These are phyloP conservation scores for Ceyx melanurus DNA, from an alignment of 2,113 vertebrate genomes.

Conservation along the genomic window DNA sequence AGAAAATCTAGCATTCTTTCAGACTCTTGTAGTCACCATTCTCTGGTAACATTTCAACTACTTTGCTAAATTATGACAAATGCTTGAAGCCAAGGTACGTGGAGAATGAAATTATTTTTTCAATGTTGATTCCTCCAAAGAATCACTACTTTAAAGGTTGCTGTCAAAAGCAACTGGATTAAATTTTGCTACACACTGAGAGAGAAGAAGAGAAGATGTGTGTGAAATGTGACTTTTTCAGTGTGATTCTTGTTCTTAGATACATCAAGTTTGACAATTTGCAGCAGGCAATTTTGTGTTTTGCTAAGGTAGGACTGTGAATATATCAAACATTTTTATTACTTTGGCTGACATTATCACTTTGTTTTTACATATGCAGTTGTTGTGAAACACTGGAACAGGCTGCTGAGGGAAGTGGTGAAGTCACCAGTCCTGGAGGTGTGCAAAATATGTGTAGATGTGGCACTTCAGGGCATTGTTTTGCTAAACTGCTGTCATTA, in stretches of 20 bases:
- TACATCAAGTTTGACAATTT: slow-evolving; percentile 16
- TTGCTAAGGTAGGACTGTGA: background rate
- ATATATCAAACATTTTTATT: background rate
- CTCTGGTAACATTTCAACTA: slow-evolving; percentile 60
- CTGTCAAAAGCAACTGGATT: slow-evolving; percentile 62
- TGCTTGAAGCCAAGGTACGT: slow-evolving; percentile 48
- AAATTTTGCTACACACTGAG: slow-evolving; percentile 48
- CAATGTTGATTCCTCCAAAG: slow-evolving; percentile 68
- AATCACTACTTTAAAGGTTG: slow-evolving; percentile 51
- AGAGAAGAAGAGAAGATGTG: background rate
- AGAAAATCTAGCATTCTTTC: slow-evolving; percentile 57
- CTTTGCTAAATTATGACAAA: slow-evolving; percentile 75
- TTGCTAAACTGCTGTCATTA: too few relatives aligned
- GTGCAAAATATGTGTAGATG: too few relatives aligned
- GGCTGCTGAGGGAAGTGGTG: too few relatives aligned
- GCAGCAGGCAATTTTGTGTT: background rate
- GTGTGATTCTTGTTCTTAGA: background rate
- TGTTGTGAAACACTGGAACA: background rate
- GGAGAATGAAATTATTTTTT: slow-evolving; percentile 69
- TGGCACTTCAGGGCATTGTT: too few relatives aligned
- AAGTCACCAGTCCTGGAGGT: too few relatives aligned
- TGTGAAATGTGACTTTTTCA: background rate
- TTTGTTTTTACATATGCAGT: background rate
- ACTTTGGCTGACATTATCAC: background rate
- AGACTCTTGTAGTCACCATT: background rate